Conservation (phyloP, 2,888 invertebrate genomes). For the Athalia circularis region DNA sequence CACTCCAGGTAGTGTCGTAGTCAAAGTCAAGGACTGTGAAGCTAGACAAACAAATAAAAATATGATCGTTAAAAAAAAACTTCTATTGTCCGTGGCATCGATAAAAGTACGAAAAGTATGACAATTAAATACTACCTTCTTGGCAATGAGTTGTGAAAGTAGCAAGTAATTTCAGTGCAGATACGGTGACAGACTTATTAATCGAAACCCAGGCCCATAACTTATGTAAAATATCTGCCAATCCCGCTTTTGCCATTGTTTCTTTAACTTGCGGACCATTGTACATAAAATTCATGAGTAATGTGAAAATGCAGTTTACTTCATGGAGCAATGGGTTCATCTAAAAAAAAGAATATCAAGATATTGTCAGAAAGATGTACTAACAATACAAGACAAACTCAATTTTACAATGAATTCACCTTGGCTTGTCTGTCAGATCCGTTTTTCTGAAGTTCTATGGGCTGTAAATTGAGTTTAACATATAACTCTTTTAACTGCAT, state of each 20-base stretch:
- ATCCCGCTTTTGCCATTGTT: conserved; percentile 76
- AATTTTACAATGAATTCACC: conserved; percentile 54
- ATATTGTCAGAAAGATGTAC: background rate
- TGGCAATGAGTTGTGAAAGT: conserved; percentile 80
- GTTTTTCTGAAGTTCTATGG: conserved; percentile 73
- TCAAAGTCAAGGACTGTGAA: conserved; percentile 75
- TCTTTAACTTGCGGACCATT: conserved; percentile 77
- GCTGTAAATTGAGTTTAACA: conserved; percentile 74
- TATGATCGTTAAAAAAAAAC: conserved; percentile 21
- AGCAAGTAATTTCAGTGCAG: conserved; percentile 78
- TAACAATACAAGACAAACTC: background rate
- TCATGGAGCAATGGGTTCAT: conserved; percentile 77
- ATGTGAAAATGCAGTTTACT: conserved; percentile 76
- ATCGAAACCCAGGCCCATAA: conserved; percentile 83
- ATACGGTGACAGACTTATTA: conserved; percentile 76
- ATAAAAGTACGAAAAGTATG: background rate
- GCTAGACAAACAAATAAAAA: conserved; percentile 67
- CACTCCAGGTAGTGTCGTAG: conserved; percentile 75
- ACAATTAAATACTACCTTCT: conserved; percentile 74
- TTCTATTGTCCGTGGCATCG: background rate
- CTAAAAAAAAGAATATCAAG: conserved; percentile 55
- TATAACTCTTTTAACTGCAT: conserved; percentile 74
- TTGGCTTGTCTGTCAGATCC: conserved; percentile 72
- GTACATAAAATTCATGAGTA: conserved; percentile 79
- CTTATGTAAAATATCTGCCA: conserved; percentile 79